Base-by-base conservation (phyloP, 2,113 vertebrate species). In the Calonectris borealis region DNA sequence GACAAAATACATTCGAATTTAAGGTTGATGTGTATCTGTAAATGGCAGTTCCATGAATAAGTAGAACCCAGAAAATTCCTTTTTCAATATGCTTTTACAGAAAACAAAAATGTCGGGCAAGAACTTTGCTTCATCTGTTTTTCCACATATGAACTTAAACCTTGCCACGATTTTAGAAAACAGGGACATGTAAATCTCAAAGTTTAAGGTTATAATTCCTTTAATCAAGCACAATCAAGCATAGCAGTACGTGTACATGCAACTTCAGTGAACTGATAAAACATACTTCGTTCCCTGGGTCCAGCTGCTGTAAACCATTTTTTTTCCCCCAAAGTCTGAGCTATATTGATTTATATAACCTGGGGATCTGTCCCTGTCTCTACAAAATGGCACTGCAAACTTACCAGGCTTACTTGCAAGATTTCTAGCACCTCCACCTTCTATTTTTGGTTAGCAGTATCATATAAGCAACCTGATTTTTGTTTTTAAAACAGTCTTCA, bases 381-480 rank as follows among this genome's bases (percentile, higher is more conserved):
- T 91, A 64, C 11, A 72, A 96, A 96, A 90, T 16, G 42, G 88
- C 90, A 64, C 76, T 84, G 85, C 71, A 97, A 90, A 97, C 38
- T 91, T 91, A 90, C 78, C 75, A 91, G 90, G 81, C 66, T 97
- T 84, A 62, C 71, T 77, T 58, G 46, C 61, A 93, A 81, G 78
- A 90, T 91, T 96, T 88, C 76, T 92, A 87, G 93, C 95, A 95
- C 84, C 71, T 93, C 60, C 66, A 80, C 32, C 64, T 94, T 87
- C 93, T 95, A 78, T 94, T 96, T 90, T 83, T 83, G 75, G 46
- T 27, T 60, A 55, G 52, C 68, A 86, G 49, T 31, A 88, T 71
- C 89, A 64, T 58, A 77, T 27, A 85, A 91, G 75, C 71, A 96
- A 96, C 75, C 55, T 80, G 71, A 94, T 91, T 92, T 93, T 96